These are phyloP conservation scores for Aphrocallistes beatrix DNA, from an alignment of 37 sponge, comb jelly and placozoan genomes.

Conservation along the genomic window DNA sequence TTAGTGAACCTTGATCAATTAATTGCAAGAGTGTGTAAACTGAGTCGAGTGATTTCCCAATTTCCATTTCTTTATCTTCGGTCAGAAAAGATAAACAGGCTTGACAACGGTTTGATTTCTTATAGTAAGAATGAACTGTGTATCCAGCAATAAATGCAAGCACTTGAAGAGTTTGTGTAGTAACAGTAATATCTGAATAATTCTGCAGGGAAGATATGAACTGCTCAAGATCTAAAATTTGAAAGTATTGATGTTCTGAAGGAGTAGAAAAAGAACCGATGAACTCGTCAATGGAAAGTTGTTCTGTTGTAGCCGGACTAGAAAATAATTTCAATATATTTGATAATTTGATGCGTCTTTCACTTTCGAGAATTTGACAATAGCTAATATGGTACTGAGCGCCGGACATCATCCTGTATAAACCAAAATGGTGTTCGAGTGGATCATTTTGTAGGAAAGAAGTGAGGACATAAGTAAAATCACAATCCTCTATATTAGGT, in stretches of 20 bases:
- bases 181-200: neutral
- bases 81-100: neutral
- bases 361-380: conserved; percentile 18
- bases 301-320: neutral
- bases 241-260: neutral
- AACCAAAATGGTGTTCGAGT: neutral
- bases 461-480: neutral
- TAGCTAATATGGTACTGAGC: conserved; percentile 16
- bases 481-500: neutral
- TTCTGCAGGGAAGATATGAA: neutral
- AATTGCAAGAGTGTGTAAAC: neutral
- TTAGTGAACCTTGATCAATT: neutral
- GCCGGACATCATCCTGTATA: conserved; percentile 7
- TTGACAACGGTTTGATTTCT: neutral
- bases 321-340: neutral
- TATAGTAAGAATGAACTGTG: neutral
- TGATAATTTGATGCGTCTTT: conserved; percentile 5
- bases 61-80: conserved; percentile 11
- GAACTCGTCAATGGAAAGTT: neutral
- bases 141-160: neutral
- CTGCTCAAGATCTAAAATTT: neutral
- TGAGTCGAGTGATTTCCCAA: neutral
- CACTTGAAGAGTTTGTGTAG: neutral
- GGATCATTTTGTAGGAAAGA: neutral
- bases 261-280: neutral